Base-by-base conservation (phyloP, 2,888 invertebrate genomes). In the Cecidostiba fungosa region DNA sequence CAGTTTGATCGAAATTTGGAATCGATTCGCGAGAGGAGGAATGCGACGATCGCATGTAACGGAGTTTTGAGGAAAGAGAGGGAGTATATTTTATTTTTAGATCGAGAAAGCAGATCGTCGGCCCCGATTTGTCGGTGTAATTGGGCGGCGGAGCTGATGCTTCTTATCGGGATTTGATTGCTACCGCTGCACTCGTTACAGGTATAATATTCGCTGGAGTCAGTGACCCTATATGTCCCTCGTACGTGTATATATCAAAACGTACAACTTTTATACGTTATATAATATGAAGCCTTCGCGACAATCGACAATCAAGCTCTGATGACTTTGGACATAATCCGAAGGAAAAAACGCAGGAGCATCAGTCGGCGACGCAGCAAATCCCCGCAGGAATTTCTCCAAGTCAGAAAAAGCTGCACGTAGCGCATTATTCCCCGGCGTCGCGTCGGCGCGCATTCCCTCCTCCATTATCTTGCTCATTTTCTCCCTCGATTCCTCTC, bases 401-500 rank as follows among this genome's bases (percentile, higher is more conserved):
- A 62, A 12, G 10, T 62, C n/a, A 23, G 23, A 23, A 62, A 62
- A 62, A 62, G 8, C n/a, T n/a, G n/a, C 29, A 47, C 77, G 36
- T 59, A 78, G n/a, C 47, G 62, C 26, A 54, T 66, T 47, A 82
- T 59, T 84, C 72, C 36, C 32, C 76, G 66, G 39, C 43, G 43
- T 72, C 72, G 72, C 43, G 72, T 39, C 36, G 32, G 32, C 70
- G 74, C 47, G 76, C 74, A 47, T 43, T 66, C 78, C 66, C 70
- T 32, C 36, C 43, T 69, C 74, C 77, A 77, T 77, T 83, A 70
- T 77, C 83, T 59, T 39, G 8, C 72, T 72, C 72, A 59, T 77
- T 83, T 72, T 83, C 81, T 77, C 43, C 81, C 70, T 82, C 83
- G 43, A 73, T 80, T 77, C 59, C 85, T 85, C 83, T 77, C 74